Base-by-base conservation (phyloP, 2,797 vertebrate genomes). In the Semotilus atromaculatus region DNA sequence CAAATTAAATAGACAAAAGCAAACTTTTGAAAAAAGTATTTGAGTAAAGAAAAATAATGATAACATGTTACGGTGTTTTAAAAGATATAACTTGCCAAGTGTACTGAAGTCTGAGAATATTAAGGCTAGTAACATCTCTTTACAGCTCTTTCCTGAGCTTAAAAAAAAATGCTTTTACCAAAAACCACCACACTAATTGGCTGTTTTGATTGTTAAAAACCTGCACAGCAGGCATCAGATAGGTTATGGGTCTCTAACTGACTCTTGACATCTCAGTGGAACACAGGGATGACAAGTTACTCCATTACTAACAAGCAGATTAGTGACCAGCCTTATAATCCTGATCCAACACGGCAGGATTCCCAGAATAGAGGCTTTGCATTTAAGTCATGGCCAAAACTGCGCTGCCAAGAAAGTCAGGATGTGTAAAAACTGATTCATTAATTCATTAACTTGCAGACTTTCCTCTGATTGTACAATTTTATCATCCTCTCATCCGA, bases 271-370 rank as follows among this genome's bases (percentile, higher is more conserved):
- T 45, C 13, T 62, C 55, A 70, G 53, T 45, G 34, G 70, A 82
- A 51, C 53, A 66, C 45, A 68, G 81, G 48, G 86, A 80, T 72
- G 70, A 90, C 91, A 94, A 91, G 91, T 88, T 58, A 74, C 5
- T 38, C 79, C 60, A 78, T 85, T 76, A 73, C 60, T 86, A 85
- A 91, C 68, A 72, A 83, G 85, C 89, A 88, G 83, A 91, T 93
- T 91, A 93, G 85, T 83, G 72, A 53, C 85, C 80, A 45, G 66
- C 48, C 74, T 80, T 29, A 86, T 93, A 95, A 94, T 92, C 94
- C 92, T 94, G 92, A 94, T 95, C 89, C 86, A 86, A 88, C 3
- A 86, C 84, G 88, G 93, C 90, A 90, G 84, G 67, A 87, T 90
- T 91, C 90, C 89, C 86, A 90, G 92, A 94, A 92, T 89, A 91